Conservation (phyloP, 2,888 invertebrate species). For the Carcina quercana region DNA sequence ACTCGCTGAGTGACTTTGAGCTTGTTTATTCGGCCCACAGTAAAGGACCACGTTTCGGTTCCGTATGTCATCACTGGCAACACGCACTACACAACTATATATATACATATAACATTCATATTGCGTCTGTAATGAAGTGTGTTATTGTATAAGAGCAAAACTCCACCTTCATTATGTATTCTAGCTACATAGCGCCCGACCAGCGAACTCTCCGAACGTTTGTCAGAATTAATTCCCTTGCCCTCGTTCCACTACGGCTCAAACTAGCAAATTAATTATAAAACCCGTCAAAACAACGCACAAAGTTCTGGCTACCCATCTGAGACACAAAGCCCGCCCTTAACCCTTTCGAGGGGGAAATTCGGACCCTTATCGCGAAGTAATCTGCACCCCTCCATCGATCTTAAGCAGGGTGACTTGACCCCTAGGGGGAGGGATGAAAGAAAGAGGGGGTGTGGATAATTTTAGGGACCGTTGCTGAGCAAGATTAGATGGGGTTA, state of each 20-base stretch:
- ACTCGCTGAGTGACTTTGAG: too few relatives aligned
- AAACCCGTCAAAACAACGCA: conserved; percentile 69
- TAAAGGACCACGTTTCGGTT: too few relatives aligned
- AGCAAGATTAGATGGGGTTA: conserved; percentile 55
- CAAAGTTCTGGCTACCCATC: conserved; percentile 59
- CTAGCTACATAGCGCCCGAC: too few relatives aligned
- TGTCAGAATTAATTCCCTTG: conserved; percentile 46
- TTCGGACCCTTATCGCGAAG: conserved; percentile 66
- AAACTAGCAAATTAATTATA: conserved; percentile 75
- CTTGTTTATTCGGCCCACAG: too few relatives aligned
- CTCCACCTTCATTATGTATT: too few relatives aligned
- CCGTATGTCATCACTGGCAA: too few relatives aligned
- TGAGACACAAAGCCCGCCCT: conserved; percentile 65
- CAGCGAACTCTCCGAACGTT: conserved; percentile 20
- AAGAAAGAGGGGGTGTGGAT: conserved; percentile 63
- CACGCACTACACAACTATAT: too few relatives aligned
- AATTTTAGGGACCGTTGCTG: conserved; percentile 34
- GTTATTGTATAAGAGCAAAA: too few relatives aligned
- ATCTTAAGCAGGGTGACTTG: conserved; percentile 73
- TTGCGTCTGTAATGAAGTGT: too few relatives aligned
- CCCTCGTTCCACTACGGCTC: conserved; percentile 60
- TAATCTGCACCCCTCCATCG: conserved; percentile 67
- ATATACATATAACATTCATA: too few relatives aligned
- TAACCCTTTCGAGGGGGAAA: conserved; percentile 30
- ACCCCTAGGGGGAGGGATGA: conserved; percentile 57